Evolutionary conservation across 2,797 vertebrate species (phyloP).

Genomic region (Catostomus latipinnis): DNA sequence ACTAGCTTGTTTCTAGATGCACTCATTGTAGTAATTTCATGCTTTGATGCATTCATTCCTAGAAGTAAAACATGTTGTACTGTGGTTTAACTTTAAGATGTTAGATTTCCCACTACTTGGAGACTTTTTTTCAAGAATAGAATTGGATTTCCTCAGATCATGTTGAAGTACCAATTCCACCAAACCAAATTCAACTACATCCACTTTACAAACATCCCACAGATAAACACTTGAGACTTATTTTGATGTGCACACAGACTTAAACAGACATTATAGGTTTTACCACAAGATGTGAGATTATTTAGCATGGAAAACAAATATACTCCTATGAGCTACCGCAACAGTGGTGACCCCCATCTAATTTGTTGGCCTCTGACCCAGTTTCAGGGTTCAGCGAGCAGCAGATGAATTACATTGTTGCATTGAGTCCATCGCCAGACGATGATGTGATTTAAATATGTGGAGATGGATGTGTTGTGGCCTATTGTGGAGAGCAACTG

Average conservation of each 20-base stretch:
- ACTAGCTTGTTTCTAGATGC: conserved; percentile 81
- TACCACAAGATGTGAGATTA: too few relatives aligned
- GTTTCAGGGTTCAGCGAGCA: conserved; percentile 65
- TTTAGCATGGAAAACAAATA: too few relatives aligned
- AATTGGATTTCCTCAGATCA: conserved; percentile 19
- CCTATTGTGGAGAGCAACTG: conserved; percentile 3
- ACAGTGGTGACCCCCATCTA: conserved; percentile 30
- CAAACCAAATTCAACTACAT: neutral
- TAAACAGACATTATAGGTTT: too few relatives aligned
- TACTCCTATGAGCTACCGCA: too few relatives aligned
- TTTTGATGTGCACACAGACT: too few relatives aligned
- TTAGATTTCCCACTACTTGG: conserved; percentile 70
- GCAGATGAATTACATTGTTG: conserved; percentile 69
- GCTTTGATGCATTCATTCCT: conserved; percentile 85
- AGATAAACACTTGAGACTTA: neutral
- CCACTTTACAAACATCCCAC: neutral
- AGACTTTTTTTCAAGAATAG: conserved; percentile 1
- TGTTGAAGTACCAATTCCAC: neutral
- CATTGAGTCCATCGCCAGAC: conserved; percentile 56
- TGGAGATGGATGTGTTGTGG: neutral
- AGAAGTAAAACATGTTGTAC: conserved; percentile 76
- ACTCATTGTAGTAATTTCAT: conserved; percentile 87
- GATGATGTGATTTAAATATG: conserved; percentile 24
- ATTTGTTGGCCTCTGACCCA: conserved; percentile 62
- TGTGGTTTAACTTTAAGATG: conserved; percentile 72